These are phyloP conservation scores for Ischnus inquisitorius DNA, from an alignment of 2,888 invertebrate species.

Conservation along the genomic window DNA sequence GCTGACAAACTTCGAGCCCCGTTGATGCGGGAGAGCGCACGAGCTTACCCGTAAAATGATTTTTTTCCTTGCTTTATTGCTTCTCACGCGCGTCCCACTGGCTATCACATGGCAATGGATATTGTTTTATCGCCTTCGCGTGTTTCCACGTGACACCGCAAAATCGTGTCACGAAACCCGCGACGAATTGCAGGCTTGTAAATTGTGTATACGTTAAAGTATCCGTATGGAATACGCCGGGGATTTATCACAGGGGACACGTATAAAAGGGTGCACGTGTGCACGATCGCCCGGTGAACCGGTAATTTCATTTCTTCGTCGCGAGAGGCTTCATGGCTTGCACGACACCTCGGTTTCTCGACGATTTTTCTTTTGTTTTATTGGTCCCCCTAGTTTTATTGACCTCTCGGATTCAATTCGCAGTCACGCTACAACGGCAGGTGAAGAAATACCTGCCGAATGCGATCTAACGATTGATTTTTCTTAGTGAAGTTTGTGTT, in stretches of 20 bases:
- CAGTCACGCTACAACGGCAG: constrained; percentile 60
- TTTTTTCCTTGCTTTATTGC: constrained; percentile 52
- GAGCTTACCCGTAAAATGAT: constrained; percentile 51
- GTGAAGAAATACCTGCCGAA: neutral
- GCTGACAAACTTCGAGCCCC: constrained; percentile 40
- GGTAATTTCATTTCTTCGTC: constrained; percentile 70
- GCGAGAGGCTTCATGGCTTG: constrained; percentile 28
- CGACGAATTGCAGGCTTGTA: constrained; percentile 55
- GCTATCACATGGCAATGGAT: constrained; percentile 25
- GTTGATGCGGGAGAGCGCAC: constrained; percentile 17
- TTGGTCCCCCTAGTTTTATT: neutral
- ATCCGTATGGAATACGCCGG: neutral
- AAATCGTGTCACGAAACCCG: constrained; percentile 71
- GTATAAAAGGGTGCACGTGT: constrained; percentile 26
- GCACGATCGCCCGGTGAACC: constrained; percentile 53
- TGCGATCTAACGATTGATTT: constrained; percentile 1
- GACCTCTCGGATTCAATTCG: constrained; percentile 8
- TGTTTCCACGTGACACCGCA: constrained; percentile 74
- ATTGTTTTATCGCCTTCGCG: constrained; percentile 75
- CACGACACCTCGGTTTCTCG: constrained; percentile 48
- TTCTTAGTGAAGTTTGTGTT: neutral
- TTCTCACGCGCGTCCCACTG: constrained; percentile 25
- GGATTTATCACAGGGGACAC: constrained; percentile 4
- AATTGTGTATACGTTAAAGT: constrained; percentile 26
- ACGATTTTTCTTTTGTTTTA: neutral